Conservation (phyloP, 2,113 vertebrate genomes). For the Nerophis lumbriciformis region DNA sequence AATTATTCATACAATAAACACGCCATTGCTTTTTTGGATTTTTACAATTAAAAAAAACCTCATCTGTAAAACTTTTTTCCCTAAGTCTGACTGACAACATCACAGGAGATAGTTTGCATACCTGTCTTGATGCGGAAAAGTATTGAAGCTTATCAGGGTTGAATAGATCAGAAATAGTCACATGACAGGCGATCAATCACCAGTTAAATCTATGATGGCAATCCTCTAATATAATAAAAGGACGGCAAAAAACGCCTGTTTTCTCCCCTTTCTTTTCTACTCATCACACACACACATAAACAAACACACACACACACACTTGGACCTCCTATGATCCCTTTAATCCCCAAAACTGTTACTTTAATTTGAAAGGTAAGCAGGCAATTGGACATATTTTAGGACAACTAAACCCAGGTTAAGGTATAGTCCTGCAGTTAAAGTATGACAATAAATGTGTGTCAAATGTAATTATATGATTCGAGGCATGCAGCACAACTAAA, state of each 20-base stretch:
- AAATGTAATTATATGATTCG: slow-evolving; percentile 23
- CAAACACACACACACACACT: slow-evolving; percentile 10
- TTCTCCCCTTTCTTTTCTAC: slow-evolving; percentile 49
- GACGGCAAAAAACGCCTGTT: slow-evolving; percentile 49
- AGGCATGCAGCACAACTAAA: slow-evolving; percentile 27
- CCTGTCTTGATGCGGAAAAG: slow-evolving; percentile 71
- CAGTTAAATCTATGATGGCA: slow-evolving; percentile 79
- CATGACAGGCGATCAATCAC: slow-evolving; percentile 80
- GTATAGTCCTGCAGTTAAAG: slow-evolving; percentile 15
- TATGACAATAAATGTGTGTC: slow-evolving; percentile 20
- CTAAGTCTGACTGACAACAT: slow-evolving; percentile 34
- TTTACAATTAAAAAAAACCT: slow-evolving; percentile 27
- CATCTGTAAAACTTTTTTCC: slow-evolving; percentile 44
- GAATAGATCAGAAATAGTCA: slow-evolving; percentile 77
- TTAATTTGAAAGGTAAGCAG: slow-evolving; percentile 2
- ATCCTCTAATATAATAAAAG: slow-evolving; percentile 74
- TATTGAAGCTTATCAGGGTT: slow-evolving; percentile 78
- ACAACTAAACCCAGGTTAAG: slow-evolving; percentile 23
- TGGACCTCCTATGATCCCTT: slow-evolving; percentile 63
- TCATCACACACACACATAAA: slow-evolving; percentile 60
- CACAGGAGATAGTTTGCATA: slow-evolving; percentile 55
- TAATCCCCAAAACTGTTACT: slow-evolving; percentile 53
- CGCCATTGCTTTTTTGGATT: slow-evolving; percentile 31
- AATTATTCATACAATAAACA: slow-evolving; percentile 18
- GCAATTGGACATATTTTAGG: slow-evolving; percentile 19